Percentiles rank a stretch among this genome's conserved stretches.
phyloP scores from a whole-genome alignment of 2,797 vertebrate genomes.

The Anguilla anguilla region DNA sequence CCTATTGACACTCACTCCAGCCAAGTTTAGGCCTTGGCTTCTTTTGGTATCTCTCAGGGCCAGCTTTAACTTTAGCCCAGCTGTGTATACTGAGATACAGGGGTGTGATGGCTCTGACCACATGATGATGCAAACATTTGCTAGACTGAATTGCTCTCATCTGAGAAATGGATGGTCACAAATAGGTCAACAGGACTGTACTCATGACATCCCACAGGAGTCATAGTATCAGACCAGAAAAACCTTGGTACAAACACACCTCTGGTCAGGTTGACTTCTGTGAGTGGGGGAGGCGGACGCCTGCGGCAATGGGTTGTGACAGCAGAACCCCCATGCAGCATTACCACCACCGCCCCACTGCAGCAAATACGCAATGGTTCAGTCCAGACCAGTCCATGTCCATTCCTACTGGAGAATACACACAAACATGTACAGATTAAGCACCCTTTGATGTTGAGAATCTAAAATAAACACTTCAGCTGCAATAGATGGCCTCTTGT shows the following conservation, averaged over 20 bases:
- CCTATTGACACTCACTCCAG: background rate
- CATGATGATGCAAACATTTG: background rate
- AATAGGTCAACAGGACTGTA: background rate
- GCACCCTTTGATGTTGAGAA: slow-evolving; percentile 62
- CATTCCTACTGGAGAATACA: slow-evolving; percentile 50
- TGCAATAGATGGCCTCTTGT: slow-evolving; percentile 36
- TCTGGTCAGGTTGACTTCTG: background rate
- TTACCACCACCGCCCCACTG: background rate
- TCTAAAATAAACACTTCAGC: slow-evolving; percentile 48
- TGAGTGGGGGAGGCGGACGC: background rate
- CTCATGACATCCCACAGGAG: background rate
- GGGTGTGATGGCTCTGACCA: background rate
- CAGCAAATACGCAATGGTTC: slow-evolving; percentile 20
- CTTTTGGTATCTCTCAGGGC: background rate
- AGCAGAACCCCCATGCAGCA: background rate
- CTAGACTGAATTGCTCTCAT: background rate
- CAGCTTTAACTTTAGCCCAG: background rate
- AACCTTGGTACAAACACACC: background rate
- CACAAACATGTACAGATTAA: slow-evolving; percentile 54
- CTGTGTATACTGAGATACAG: background rate
- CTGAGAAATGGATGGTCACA: background rate
- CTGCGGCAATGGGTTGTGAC: background rate
- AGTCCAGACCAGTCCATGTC: slow-evolving; percentile 47
- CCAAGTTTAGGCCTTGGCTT: background rate
- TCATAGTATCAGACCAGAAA: background rate